Evolutionary conservation across 2,888 invertebrate species (phyloP).

Genomic region (Sceliomorpha sp.): DNA sequence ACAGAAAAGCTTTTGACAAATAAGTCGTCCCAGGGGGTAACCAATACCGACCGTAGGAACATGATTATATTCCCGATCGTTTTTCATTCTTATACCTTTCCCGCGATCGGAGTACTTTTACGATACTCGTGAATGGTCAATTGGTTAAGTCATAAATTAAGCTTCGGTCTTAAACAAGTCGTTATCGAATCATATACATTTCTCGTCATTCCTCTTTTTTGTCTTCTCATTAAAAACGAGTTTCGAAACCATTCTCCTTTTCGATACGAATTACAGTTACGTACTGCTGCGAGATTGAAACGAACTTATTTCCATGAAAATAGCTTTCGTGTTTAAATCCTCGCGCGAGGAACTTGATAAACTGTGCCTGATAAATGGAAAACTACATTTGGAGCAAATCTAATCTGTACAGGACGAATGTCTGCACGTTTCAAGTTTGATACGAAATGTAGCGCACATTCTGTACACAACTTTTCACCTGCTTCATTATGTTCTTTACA

Average conservation of each 20-base stretch:
- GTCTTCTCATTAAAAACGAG: slow-evolving; percentile 22
- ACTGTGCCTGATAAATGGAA: too few species aligned
- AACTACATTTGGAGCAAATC: too few species aligned
- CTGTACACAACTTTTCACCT: too few species aligned
- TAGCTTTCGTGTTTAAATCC: too few species aligned
- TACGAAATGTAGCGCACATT: too few species aligned
- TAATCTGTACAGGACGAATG: too few species aligned
- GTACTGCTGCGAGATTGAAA: too few species aligned
- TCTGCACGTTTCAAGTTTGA: too few species aligned
- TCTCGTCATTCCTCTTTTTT: slow-evolving; percentile 13
- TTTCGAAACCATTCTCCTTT: slow-evolving; percentile 15
- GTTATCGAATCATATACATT: slow-evolving; percentile 22
- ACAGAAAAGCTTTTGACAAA: slow-evolving; percentile 64
- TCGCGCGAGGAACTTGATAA: too few species aligned
- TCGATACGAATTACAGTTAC: too few species aligned
- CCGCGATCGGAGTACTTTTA: slow-evolving; percentile 38
- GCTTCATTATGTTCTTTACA: too few species aligned
- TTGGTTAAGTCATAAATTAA: slow-evolving; percentile 44
- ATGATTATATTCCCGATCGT: slow-evolving; percentile 54
- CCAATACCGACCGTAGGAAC: slow-evolving; percentile 46
- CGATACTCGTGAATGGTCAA: slow-evolving; percentile 27
- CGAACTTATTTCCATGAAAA: too few species aligned
- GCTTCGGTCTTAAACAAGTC: slow-evolving; percentile 29
- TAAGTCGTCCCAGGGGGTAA: slow-evolving; percentile 61
- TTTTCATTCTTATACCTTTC: slow-evolving; percentile 52